These are phyloP conservation scores for Malacosoma neustria DNA, from an alignment of 2,888 invertebrate genomes.

Conservation along the genomic window DNA sequence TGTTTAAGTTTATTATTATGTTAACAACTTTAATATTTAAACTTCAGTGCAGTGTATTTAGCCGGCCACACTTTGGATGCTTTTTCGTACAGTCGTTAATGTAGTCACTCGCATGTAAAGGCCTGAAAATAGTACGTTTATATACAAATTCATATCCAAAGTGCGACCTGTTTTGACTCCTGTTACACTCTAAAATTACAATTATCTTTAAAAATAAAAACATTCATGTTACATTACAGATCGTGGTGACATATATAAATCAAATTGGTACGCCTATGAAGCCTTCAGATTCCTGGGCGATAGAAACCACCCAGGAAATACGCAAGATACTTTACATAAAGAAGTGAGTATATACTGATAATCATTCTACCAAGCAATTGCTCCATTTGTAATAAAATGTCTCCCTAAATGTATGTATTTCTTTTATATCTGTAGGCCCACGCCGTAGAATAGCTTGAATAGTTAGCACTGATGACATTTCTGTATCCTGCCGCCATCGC, in stretches of 20 bases:
- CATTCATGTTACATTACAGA: too few relatives aligned
- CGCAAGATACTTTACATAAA: neutral
- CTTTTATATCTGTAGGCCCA: slow-evolving; percentile 9
- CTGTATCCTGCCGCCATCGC: slow-evolving; percentile 12
- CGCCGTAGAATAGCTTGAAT: slow-evolving; percentile 12
- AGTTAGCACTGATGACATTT: slow-evolving; percentile 11
- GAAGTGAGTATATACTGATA: neutral
- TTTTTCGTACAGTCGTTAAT: too few relatives aligned
- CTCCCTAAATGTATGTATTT: slow-evolving; percentile 13
- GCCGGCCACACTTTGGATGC: too few relatives aligned
- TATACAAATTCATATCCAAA: too few relatives aligned
- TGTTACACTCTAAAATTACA: too few relatives aligned
- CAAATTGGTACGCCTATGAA: neutral
- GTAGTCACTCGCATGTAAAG: too few relatives aligned
- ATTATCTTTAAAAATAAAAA: too few relatives aligned
- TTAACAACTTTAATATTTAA: too few relatives aligned
- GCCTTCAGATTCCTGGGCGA: neutral
- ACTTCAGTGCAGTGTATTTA: too few relatives aligned
- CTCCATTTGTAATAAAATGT: slow-evolving; percentile 14
- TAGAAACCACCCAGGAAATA: neutral
- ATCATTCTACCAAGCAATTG: slow-evolving; percentile 10
- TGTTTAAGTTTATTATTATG: too few relatives aligned
- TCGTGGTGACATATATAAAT: neutral
- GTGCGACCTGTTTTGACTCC: too few relatives aligned
- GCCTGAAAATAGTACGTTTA: too few relatives aligned